phyloP scores from a whole-genome alignment of 2,888 invertebrate species.

The Acrocera orbiculus region DNA sequence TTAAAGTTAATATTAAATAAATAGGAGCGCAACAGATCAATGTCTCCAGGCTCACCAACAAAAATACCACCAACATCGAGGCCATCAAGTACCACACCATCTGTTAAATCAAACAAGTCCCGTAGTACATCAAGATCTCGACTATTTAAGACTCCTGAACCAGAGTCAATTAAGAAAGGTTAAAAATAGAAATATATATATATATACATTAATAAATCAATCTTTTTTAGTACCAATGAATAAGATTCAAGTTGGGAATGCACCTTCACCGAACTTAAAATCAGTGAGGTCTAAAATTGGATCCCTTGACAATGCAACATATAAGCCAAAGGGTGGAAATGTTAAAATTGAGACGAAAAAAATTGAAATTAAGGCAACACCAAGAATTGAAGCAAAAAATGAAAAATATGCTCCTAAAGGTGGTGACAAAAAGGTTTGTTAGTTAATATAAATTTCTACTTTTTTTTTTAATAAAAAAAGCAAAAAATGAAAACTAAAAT shows the following conservation, averaged over 20 bases:
- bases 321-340: slow-evolving; percentile 78
- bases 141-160: slow-evolving; percentile 51
- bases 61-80: slow-evolving; percentile 30
- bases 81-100: slow-evolving; percentile 32
- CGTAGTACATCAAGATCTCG: slow-evolving; percentile 31
- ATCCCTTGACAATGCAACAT: slow-evolving; percentile 72
- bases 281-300: slow-evolving; percentile 85
- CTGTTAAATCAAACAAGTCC: slow-evolving; percentile 29
- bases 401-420: slow-evolving; percentile 74
- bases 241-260: slow-evolving; percentile 79
- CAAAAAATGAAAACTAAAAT: too few species aligned
- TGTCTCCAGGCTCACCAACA: slow-evolving; percentile 43
- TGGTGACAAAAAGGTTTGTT: slow-evolving; percentile 71
- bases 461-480: too few species aligned
- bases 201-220: neutral
- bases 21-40: slow-evolving; percentile 43
- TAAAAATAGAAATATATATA: neutral
- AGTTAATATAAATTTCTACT: too few species aligned
- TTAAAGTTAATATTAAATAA: neutral
- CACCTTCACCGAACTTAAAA: slow-evolving; percentile 83
- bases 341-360: slow-evolving; percentile 77
- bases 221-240: slow-evolving; percentile 66
- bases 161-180: slow-evolving; percentile 56
- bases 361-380: slow-evolving; percentile 64
- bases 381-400: slow-evolving; percentile 82